Conservation (phyloP, 2,113 vertebrate genomes). For the Bubalus kerabau region DNA sequence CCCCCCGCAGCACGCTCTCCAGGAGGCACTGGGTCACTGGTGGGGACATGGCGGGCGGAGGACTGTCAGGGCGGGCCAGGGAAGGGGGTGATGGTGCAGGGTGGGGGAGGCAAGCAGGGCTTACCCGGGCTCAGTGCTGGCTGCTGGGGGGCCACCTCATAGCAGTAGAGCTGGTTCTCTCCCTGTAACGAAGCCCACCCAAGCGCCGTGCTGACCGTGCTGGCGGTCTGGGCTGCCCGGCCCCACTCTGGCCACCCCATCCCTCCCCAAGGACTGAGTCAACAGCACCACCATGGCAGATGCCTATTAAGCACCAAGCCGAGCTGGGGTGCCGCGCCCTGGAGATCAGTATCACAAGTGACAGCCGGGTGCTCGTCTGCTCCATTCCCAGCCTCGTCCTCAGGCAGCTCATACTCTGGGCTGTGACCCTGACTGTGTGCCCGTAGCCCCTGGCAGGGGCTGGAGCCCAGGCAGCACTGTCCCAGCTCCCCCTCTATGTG, state of each 20-base stretch:
- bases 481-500: not conserved
- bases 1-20: conserved; percentile 82
- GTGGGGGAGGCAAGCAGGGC: not conserved
- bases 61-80: fast-evolving
- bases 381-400: not conserved
- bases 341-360: fast-evolving
- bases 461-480: too few relatives aligned
- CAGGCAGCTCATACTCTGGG: not conserved
- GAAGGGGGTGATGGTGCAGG: fast-evolving
- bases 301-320: not conserved
- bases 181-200: conserved; percentile 80
- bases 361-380: not conserved
- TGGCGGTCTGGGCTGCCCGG: not conserved
- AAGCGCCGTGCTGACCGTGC: fast-evolving
- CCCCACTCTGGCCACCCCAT: fast-evolving
- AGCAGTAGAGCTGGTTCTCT: conserved; percentile 87
- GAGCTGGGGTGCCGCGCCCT: not conserved
- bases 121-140: conserved; percentile 88
- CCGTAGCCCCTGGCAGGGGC: not conserved
- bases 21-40: conserved; percentile 92
- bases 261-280: not conserved
- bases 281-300: not conserved
- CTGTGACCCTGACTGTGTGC: not conserved
- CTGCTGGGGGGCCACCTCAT: conserved; percentile 82
- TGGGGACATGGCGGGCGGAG: not conserved